Base-by-base conservation (phyloP, 2,113 vertebrate species). In the Bungarus multicinctus region DNA sequence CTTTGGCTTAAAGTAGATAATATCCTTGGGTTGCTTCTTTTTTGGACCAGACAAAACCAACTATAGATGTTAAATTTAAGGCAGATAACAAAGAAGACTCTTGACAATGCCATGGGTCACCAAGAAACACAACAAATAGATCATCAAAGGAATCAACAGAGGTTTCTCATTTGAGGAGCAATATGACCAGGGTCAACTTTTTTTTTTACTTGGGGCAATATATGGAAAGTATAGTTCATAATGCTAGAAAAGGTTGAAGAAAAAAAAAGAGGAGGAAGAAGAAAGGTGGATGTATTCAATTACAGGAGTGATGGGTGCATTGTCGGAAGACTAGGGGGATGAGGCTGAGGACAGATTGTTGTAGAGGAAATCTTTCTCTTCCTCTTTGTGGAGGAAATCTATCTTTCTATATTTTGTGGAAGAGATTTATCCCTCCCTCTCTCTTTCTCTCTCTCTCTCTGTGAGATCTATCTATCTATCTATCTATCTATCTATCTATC, bases 1-100 rank as follows among this genome's bases (percentile, higher is more conserved):
- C 69, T 39, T 81, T 81, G 69, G 16, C 5, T 74, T 34, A 39
- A 74, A 74, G 47, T 34, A 34, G 16, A 74, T 39, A 18, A 18
- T 74, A 34, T 81, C 16, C n/a, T 39, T 81, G 1, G 18, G n/a
- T 81, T 39, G 69, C 16, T 81, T 81, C 34, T 81, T 81, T 81
- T 81, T 39, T 3, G n/a, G 69, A 81, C 6, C 2, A 2, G 34
- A 20, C 5, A 7, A 81, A 81, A 81, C 18, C 34, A 39, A 81
- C n/a, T 81, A 7, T 8, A 20, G 69, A 97, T 89, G 34, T 89
- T 97, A 96, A 95, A 97, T 97, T 97, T 97, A 96, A 97, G 95
- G 92, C 92, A 95, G 95, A 96, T 97, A 98, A 98, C 97, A 97
- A 98, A 96, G 96, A 96, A 94, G 93, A 94, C 92, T 96, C 12